These are phyloP conservation scores for Rousettus madagascariensis DNA, from an alignment of 2,797 vertebrate genomes.

Conservation along the genomic window DNA sequence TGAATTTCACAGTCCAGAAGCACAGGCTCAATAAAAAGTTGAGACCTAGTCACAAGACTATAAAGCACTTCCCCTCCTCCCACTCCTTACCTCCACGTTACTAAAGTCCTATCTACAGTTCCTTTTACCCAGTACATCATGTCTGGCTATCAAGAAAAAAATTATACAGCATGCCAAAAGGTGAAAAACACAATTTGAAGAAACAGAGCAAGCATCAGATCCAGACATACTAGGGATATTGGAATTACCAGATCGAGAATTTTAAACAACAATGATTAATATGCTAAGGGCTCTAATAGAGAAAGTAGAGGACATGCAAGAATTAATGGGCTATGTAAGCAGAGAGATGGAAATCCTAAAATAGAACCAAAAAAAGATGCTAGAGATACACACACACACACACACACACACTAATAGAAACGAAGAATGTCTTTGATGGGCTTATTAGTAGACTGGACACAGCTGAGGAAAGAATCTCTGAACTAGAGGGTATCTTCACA, in stretches of 20 bases:
- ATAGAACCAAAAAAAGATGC: neutral
- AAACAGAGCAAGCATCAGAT: neutral
- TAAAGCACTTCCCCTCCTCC: neutral
- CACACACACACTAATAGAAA: neutral
- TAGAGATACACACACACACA: neutral
- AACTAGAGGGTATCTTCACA: neutral
- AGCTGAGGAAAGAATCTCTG: neutral
- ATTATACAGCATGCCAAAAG: neutral
- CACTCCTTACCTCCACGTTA: neutral
- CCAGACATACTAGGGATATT: neutral
- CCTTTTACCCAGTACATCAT: neutral
- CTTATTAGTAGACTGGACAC: neutral
- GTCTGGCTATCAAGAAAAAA: neutral
- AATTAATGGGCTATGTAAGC: neutral
- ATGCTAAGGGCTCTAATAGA: neutral
- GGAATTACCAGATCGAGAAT: neutral
- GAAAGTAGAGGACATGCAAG: neutral
- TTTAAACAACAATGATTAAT: neutral
- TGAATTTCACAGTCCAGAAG: neutral
- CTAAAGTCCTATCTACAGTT: neutral
- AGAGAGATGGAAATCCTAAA: neutral
- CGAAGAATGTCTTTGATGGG: neutral
- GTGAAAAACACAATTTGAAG: neutral
- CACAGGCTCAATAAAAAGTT: neutral
- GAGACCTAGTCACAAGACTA: neutral